Evolutionary conservation across 2,113 vertebrate species (phyloP).

Genomic region (Notothenia rossii): DNA sequence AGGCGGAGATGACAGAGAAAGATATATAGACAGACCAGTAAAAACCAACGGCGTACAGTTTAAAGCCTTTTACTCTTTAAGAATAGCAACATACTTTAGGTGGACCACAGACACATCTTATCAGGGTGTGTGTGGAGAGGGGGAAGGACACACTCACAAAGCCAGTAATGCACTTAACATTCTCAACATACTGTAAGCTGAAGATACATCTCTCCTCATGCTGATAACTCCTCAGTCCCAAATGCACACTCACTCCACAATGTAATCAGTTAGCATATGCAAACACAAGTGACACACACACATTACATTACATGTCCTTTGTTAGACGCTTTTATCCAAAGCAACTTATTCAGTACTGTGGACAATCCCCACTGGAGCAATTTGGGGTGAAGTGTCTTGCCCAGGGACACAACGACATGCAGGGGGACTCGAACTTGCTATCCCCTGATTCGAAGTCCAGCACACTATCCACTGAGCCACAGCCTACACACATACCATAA

Average conservation of each 20-base stretch:
- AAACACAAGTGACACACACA: not conserved
- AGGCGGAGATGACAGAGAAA: not conserved
- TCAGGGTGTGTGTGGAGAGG: not conserved
- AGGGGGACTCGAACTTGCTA: too few relatives aligned
- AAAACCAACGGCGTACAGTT: too few relatives aligned
- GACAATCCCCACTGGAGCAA: too few relatives aligned
- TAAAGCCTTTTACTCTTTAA: not conserved
- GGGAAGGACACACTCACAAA: not conserved
- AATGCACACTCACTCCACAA: constrained; percentile 21
- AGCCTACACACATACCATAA: constrained; percentile 16
- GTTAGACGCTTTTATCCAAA: too few relatives aligned
- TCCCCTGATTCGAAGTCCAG: too few relatives aligned
- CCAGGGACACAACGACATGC: too few relatives aligned
- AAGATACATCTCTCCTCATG: constrained; percentile 4
- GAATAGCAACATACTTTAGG: not conserved
- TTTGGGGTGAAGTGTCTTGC: too few relatives aligned
- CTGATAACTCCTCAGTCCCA: constrained; percentile 47
- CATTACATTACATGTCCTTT: too few relatives aligned
- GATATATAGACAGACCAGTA: too few relatives aligned
- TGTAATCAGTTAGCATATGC: constrained; percentile 28
- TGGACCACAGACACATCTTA: not conserved
- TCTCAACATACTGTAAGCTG: constrained; percentile 18
- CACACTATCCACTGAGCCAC: not conserved
- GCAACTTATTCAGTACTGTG: too few relatives aligned
- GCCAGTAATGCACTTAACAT: not conserved